Conservation (phyloP, 2,113 vertebrate species). For the Nicator chloris region DNA sequence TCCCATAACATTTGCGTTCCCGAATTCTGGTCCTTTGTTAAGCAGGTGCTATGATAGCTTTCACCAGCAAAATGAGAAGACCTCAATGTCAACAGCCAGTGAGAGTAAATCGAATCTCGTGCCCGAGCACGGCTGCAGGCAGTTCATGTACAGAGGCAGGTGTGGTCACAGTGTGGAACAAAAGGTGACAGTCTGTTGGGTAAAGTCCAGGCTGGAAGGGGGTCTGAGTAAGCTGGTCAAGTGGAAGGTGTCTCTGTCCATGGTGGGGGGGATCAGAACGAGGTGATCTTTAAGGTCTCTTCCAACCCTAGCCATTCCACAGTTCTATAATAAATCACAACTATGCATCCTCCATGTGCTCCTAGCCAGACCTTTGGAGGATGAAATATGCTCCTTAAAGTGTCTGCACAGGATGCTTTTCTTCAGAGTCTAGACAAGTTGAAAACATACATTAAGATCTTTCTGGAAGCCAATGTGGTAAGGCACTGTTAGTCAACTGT, state of each 20-base stretch:
- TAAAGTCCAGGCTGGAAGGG: background rate
- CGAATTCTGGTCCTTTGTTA: background rate
- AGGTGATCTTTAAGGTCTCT: background rate
- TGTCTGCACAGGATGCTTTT: rapidly evolving
- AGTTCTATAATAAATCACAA: background rate
- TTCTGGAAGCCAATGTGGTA: background rate
- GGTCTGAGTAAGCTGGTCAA: too few relatives aligned
- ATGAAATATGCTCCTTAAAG: background rate
- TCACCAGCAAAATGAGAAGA: background rate
- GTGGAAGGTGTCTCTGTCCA: background rate
- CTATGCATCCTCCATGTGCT: too few relatives aligned
- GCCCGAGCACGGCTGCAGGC: rapidly evolving
- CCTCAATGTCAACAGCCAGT: background rate
- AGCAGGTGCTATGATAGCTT: background rate
- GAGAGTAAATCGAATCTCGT: background rate
- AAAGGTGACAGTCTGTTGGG: background rate
- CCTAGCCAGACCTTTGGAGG: background rate
- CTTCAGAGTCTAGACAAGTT: background rate
- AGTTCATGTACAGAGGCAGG: rapidly evolving
- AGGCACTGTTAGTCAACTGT: background rate
- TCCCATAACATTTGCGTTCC: background rate
- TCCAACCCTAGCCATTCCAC: background rate
- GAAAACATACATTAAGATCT: rapidly evolving
- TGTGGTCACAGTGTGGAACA: background rate
- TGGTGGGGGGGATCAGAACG: background rate